A percentile compares a stretch with the other conserved stretches of the same genome.
Evolutionary conservation across 1,140 invertebrate species (phyloP).

Genomic region (Drosophila eugracilis): DNA sequence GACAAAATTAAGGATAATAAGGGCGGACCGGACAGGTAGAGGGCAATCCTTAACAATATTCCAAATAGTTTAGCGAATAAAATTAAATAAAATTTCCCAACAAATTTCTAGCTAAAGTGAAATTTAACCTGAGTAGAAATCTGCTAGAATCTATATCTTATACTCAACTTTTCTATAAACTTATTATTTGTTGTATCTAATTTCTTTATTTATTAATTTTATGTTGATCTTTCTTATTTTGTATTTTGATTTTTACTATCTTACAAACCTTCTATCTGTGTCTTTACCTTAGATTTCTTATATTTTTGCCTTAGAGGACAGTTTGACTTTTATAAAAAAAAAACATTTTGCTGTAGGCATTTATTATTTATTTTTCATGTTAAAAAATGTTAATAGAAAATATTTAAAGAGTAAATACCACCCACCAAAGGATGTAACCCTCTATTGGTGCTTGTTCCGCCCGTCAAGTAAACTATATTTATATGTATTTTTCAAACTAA

Average conservation of each 20-base stretch:
- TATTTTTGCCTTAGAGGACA: not conserved
- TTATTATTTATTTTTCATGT: not conserved
- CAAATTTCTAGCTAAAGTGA: constrained; percentile 33
- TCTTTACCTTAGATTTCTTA: not conserved
- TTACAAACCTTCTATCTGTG: not conserved
- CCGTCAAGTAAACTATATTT: constrained; percentile 77
- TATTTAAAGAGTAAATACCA: constrained; percentile 37
- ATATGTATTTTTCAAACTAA: constrained; percentile 10
- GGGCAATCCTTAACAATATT: constrained; percentile 81
- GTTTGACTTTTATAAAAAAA: not conserved
- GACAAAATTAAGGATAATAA: constrained; percentile 86
- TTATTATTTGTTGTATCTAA: constrained; percentile 36
- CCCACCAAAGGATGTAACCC: constrained; percentile 77
- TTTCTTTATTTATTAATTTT: constrained; percentile 2
- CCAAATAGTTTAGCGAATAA: constrained; percentile 16
- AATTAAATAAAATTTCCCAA: constrained; percentile 35
- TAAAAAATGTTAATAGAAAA: not conserved
- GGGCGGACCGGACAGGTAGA: constrained; percentile 88
- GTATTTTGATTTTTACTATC: not conserved
- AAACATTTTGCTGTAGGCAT: not conserved
- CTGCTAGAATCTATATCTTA: constrained; percentile 28
- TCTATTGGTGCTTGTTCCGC: constrained; percentile 85
- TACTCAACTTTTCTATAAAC: constrained; percentile 4
- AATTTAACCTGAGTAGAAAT: constrained; percentile 22
- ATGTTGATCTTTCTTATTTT: not conserved